Base-by-base conservation (phyloP, 2,113 vertebrate species). In the Takifugu bimaculatus region DNA sequence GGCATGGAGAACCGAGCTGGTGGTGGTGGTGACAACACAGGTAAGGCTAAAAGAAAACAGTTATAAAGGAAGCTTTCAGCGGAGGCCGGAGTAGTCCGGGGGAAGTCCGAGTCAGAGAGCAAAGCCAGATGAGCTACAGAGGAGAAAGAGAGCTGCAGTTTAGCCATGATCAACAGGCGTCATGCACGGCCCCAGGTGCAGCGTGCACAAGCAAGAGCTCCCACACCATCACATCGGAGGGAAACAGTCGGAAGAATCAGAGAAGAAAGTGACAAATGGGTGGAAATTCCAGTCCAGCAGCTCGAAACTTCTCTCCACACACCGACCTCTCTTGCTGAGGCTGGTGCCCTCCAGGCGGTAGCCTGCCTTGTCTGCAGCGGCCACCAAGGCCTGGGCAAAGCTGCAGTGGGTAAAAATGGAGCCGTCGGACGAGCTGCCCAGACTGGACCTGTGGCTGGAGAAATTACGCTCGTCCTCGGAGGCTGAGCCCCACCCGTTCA, bases 401-500 rank as follows among this genome's bases (percentile, higher is more conserved):
- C 91, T 94, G 92, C 92, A 92, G 83, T 93, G 94, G 87, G 96
- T 93, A 93, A 94, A 94, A 88, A 97, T 93, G 84, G 95, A 97
- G 87, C 94, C 94, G 75, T 97, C 94, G 57, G 97, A 98, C 50
- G 95, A 96, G 86, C 95, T 96, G 89, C 90, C 94, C 89, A 93
- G 87, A 86, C 96, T 98, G 94, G 94, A 97, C 92, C 95, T 94
- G 90, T 81, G 94, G 90, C 94, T 95, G 93, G 94, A 95, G 94
- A 94, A 96, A 91, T 93, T 94, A 90, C 88, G 93, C 76, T 97
- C 94, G 83, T 98, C 96, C 84, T 98, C 95, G 79, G 95, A 97
- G 87, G 94, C 95, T 70, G 95, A 98, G 90, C 95, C 95, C 95
- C 96, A 99, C 83, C 94, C 96, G 91, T 97, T 98, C 92, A 97